Conservation (phyloP, 2,888 invertebrate genomes). For the Macrosiphum euphorbiae region DNA sequence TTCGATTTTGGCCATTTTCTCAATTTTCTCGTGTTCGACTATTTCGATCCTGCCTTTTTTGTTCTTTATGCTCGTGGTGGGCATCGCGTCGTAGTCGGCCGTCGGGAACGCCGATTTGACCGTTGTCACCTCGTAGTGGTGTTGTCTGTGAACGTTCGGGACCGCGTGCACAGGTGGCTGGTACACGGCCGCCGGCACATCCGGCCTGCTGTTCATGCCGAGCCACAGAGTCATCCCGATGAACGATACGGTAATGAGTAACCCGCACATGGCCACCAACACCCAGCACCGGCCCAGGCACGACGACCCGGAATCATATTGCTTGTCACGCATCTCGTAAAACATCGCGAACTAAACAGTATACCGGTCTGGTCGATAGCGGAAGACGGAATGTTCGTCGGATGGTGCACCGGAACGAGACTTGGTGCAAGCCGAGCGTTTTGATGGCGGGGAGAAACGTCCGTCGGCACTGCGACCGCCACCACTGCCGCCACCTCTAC, state of each 20-base stretch:
- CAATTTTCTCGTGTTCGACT: slow-evolving; percentile 63
- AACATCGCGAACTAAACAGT: slow-evolving; percentile 64
- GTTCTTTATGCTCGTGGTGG: slow-evolving; percentile 66
- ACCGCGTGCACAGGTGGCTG: slow-evolving; percentile 61
- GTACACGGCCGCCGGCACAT: slow-evolving; percentile 59
- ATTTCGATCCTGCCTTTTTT: slow-evolving; percentile 66
- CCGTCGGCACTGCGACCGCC: neutral
- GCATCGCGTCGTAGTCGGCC: slow-evolving; percentile 65
- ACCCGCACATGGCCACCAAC: slow-evolving; percentile 67
- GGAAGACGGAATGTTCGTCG: slow-evolving; percentile 56
- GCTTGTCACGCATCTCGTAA: slow-evolving; percentile 67
- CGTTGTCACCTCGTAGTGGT: slow-evolving; percentile 53
- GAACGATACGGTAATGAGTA: slow-evolving; percentile 68
- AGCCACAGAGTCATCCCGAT: slow-evolving; percentile 68
- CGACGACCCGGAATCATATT: slow-evolving; percentile 65
- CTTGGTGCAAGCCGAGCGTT: neutral
- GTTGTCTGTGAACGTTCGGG: slow-evolving; percentile 62
- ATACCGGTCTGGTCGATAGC: slow-evolving; percentile 36
- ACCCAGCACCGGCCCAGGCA: slow-evolving; percentile 69
- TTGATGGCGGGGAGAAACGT: slow-evolving; percentile 29
- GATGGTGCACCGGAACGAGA: slow-evolving; percentile 50
- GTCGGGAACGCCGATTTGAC: slow-evolving; percentile 41
- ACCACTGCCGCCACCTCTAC: neutral
- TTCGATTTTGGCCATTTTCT: slow-evolving; percentile 51
- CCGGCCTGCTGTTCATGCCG: slow-evolving; percentile 67